Evolutionary conservation across 2,113 vertebrate genomes (phyloP), one percentile per base, ranked within the genome.

Genomic region (Anser brachyrhynchus): DNA sequence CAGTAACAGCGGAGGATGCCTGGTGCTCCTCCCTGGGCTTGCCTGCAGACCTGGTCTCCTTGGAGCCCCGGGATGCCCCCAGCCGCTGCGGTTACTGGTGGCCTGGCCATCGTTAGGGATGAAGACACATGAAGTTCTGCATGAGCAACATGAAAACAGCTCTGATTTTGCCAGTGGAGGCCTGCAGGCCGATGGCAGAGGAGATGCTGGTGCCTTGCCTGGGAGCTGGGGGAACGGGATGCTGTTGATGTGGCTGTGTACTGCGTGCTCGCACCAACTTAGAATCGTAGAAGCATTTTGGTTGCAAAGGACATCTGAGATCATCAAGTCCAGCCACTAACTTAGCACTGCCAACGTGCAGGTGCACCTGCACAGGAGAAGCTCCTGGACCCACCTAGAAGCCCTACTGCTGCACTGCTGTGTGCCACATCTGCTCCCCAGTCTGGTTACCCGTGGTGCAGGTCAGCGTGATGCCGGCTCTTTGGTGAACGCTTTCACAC

Each of bases 51-150:
- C 25, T 13, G 44, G 52, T n/a, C 49, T 44, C 58, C 5, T 2
- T 4, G 54, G 8, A 16, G 64, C 41, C 18, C 44, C 43, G n/a
- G 37, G 29, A 25, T 18, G 37, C 29, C 51, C 41, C 35, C 59
- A 41, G 31, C 29, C 3, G 0, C 29, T 20, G 9, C 0, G 0
- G 25, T 43, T 31, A 2, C 39, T 61, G 18, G 0, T 9, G 13
- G 64, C 77, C 33, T 51, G 6, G 35, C 18, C 26, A 29, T 22
- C 22, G 3, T 11, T 33, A 20, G 80, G 46, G 41, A 33, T 29
- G 43, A 44, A 59, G 52, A 23, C 1, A 0, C 39, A 2, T 0
- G 10, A 35, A 54, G 37, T 35, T 78, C 49, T 29, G 3, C 4
- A 20, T 51, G 17, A 82, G 28, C 49, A 14, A 11, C 9, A 26